These are phyloP conservation scores for Epinephelus fuscoguttatus DNA, from an alignment of 2,113 vertebrate species.

Conservation along the genomic window DNA sequence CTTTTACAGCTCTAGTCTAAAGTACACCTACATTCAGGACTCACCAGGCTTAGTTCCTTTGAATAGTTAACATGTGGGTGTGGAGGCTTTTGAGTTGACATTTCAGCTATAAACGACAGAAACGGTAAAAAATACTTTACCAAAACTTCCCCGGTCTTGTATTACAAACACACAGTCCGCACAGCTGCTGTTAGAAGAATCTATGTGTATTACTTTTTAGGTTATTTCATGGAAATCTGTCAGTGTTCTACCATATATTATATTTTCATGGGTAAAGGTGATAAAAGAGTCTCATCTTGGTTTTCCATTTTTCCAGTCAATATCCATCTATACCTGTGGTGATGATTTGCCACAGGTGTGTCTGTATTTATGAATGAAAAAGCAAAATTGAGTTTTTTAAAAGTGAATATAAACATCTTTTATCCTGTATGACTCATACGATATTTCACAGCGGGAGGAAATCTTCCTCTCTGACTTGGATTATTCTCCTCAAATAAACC, in stretches of 20 bases:
- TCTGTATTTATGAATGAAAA: conserved; percentile 9
- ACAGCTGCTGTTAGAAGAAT: neutral
- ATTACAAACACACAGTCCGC: neutral
- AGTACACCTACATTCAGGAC: neutral
- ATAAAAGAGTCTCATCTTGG: neutral
- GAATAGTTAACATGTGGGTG: neutral
- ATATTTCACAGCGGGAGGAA: conserved; percentile 11
- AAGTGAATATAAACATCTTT: neutral
- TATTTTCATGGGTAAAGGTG: neutral
- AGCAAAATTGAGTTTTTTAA: conserved; percentile 4
- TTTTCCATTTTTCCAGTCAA: neutral
- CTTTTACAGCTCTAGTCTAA: too few relatives aligned
- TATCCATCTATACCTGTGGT: neutral
- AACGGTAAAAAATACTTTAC: neutral
- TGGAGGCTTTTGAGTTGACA: neutral
- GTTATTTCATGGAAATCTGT: neutral
- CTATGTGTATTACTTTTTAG: neutral
- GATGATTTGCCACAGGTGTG: neutral
- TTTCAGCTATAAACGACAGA: neutral
- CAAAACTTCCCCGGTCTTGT: neutral
- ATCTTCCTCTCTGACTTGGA: conserved; percentile 1
- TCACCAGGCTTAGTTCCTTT: neutral
- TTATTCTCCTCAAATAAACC: conserved; percentile 11
- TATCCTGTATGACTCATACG: conserved; percentile 32
- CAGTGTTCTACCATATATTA: neutral